Conservation (phyloP, 1,140 invertebrate genomes). For the Nephila pilipes region DNA sequence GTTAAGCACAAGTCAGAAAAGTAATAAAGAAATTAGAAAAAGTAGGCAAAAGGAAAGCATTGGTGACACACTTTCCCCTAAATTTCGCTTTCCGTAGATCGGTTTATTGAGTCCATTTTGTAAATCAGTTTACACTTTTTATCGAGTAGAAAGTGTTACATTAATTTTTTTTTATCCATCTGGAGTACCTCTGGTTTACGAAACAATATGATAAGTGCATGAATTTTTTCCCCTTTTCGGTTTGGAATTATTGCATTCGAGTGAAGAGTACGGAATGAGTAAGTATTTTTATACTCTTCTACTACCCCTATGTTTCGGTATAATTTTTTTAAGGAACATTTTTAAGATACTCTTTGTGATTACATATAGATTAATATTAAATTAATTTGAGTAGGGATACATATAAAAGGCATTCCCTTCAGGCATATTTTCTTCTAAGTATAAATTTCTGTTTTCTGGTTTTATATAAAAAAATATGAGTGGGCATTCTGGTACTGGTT, state of each 20-base stretch:
- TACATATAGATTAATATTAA: too few relatives aligned
- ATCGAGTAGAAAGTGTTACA: background rate
- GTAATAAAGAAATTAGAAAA: constrained; percentile 34
- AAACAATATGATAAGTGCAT: background rate
- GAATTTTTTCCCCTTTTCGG: too few relatives aligned
- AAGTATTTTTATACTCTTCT: background rate
- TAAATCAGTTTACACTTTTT: background rate
- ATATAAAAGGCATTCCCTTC: too few relatives aligned
- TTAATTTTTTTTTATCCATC: background rate
- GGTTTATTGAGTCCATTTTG: constrained; percentile 27
- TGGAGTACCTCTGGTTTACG: background rate
- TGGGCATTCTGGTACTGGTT: too few relatives aligned
- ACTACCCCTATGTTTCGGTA: too few relatives aligned
- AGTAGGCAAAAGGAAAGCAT: constrained; percentile 45
- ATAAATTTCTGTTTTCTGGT: too few relatives aligned
- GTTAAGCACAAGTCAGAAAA: constrained; percentile 40
- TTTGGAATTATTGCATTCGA: background rate
- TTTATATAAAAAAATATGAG: too few relatives aligned
- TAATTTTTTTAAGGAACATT: too few relatives aligned
- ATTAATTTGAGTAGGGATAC: too few relatives aligned
- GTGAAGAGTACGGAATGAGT: background rate
- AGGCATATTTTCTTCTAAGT: too few relatives aligned
- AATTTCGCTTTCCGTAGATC: background rate
- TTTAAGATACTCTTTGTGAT: too few relatives aligned
- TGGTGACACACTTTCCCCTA: background rate